Conservation (phyloP, 2,888 invertebrate genomes). For the Cartodere bifasciata region DNA sequence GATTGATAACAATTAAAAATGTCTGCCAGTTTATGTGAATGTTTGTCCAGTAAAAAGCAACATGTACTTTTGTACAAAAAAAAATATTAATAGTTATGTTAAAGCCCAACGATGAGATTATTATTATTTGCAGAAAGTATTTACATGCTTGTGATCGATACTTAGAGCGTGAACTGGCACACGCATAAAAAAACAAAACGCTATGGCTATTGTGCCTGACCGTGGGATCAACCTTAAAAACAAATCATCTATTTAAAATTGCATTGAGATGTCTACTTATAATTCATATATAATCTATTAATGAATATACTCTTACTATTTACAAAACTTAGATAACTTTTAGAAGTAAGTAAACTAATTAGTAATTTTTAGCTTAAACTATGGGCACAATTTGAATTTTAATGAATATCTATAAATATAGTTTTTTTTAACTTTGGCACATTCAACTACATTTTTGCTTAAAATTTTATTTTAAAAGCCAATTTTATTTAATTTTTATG, state of each 20-base stretch:
- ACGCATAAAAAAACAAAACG: slow-evolving; percentile 28
- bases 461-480: too few species aligned
- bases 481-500: too few species aligned
- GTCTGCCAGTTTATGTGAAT: too few species aligned
- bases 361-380: slow-evolving; percentile 37
- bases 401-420: too few species aligned
- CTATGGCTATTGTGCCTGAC: slow-evolving; percentile 35
- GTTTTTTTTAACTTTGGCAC: slow-evolving; percentile 30
- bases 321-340: slow-evolving; percentile 29
- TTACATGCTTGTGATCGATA: slow-evolving; percentile 26
- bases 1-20: too few species aligned
- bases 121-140: slow-evolving; percentile 14
- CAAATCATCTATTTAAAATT: slow-evolving; percentile 35
- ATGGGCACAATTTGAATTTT: slow-evolving; percentile 38
- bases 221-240: slow-evolving; percentile 39
- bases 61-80: too few species aligned
- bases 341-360: slow-evolving; percentile 26
- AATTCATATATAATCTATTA: slow-evolving; percentile 31
- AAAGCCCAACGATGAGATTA: too few species aligned
- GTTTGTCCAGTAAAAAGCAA: too few species aligned
- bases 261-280: slow-evolving; percentile 28
- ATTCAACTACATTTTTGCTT: slow-evolving; percentile 10
- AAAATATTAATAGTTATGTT: too few species aligned
- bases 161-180: slow-evolving; percentile 34
- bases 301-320: slow-evolving; percentile 31